Base-by-base conservation (phyloP, 1,140 invertebrate species). In the Ditylenchus dipsaci region DNA sequence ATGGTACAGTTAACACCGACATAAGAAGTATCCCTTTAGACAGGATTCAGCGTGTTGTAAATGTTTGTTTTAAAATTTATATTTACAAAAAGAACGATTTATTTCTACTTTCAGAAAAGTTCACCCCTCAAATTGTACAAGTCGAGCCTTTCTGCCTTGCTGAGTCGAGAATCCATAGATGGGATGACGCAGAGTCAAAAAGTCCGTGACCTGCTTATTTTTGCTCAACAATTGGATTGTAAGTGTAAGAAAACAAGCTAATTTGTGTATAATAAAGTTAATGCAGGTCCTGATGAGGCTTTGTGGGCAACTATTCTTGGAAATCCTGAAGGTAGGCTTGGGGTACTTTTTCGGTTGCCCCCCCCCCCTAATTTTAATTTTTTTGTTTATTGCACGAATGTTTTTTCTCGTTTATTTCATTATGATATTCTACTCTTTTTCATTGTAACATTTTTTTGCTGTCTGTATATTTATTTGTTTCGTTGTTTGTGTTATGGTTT, bases 111-210 rank as follows among this genome's bases (percentile, higher is more conserved):
- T 26, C 49, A 53, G 49, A 19, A 53, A 26, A 19, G 3, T 19
- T 26, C n/a, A 8, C 74, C 76, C 21, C 23, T 79, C 13, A 65
- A 68, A 29, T 30, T 79, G 1, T 79, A 65, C 26, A 82, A 82
- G 43, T 75, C 80, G 23, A 73, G 76, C 61, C 64, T 79, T 29
- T 79, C 79, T 7, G 75, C 73, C 9, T 53, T 76, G 17, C 26
- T 79, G 9, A 63, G 67, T n/a, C 53, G 77, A 30, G 71, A 69
- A 62, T 64, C 68, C 11, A 72, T 72, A 19, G 43, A 75, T 42
- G 77, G 42, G 30, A 63, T 76, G 43, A 56, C 79, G 7, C 26
- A 29, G 11, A 72, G 65, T 49, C 17, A 47, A 9, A 64, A 60
- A 60, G 79, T 80, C 0, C 17, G 60, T 15, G 45, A 73, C 8